phyloP scores from a whole-genome alignment of 2,888 invertebrate genomes.

The Andrena chrysosceles region DNA sequence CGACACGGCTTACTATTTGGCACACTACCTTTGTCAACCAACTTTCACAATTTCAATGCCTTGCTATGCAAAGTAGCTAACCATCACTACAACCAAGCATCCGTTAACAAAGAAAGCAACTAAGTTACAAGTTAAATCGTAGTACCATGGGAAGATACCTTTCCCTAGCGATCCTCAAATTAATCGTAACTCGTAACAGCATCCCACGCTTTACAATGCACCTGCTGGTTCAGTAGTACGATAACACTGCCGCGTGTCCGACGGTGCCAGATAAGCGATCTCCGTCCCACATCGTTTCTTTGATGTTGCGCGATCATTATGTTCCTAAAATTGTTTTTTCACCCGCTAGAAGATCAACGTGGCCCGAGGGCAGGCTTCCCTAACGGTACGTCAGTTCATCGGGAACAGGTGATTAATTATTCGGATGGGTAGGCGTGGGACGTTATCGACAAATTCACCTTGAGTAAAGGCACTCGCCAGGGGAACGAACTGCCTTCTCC shows the following conservation, averaged over 20 bases:
- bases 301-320: conserved; percentile 62
- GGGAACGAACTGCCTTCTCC: conserved; percentile 38
- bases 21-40: too few relatives aligned
- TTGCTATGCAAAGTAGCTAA: too few relatives aligned
- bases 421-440: conserved; percentile 74
- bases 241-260: neutral
- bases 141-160: neutral
- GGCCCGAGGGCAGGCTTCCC: conserved; percentile 59
- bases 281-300: conserved; percentile 35
- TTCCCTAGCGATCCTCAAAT: neutral
- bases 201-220: neutral
- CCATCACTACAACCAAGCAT: too few relatives aligned
- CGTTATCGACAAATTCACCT: conserved; percentile 76
- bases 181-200: neutral
- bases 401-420: conserved; percentile 75
- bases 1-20: neutral
- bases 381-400: conserved; percentile 74
- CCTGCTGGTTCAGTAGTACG: neutral
- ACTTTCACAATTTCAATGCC: too few relatives aligned
- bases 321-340: conserved; percentile 70
- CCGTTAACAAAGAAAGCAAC: neutral
- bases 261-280: conserved; percentile 42
- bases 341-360: conserved; percentile 63
- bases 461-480: conserved; percentile 62
- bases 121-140: too few relatives aligned